Evolutionary conservation across 2,888 invertebrate genomes (phyloP).

Genomic region (Sinhomidia bicolor): DNA sequence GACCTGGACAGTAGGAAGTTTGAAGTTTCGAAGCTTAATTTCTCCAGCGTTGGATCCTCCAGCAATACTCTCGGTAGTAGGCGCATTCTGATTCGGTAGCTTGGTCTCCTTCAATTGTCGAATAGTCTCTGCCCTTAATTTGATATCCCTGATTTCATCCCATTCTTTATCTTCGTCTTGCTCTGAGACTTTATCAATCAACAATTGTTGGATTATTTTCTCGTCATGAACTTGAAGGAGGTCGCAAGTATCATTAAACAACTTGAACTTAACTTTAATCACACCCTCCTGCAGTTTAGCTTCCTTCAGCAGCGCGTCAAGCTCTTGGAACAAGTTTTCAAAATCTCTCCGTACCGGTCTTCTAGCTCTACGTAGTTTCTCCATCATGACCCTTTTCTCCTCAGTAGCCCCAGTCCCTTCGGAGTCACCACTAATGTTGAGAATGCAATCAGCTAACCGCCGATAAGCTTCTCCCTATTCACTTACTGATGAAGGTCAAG

Average conservation of each 20-base stretch:
- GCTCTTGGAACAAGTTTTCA: neutral
- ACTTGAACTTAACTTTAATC: neutral
- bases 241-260: neutral
- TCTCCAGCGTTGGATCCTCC: neutral
- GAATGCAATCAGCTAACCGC: neutral
- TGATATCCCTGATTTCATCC: neutral
- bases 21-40: constrained; percentile 45
- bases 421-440: constrained; percentile 15
- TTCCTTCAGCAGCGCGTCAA: neutral
- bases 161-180: constrained; percentile 1
- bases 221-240: neutral
- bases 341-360: neutral
- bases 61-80: neutral
- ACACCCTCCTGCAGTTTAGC: neutral
- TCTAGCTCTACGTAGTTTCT: neutral
- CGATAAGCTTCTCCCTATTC: neutral
- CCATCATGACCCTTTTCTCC: neutral
- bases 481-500: neutral
- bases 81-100: neutral
- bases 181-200: neutral
- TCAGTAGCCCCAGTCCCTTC: neutral
- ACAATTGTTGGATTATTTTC: neutral
- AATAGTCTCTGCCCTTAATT: neutral
- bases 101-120: neutral
- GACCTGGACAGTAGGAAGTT: constrained; percentile 77